Base-by-base conservation (phyloP, 2,113 vertebrate species). In the Tenebrosternarchus preto region DNA sequence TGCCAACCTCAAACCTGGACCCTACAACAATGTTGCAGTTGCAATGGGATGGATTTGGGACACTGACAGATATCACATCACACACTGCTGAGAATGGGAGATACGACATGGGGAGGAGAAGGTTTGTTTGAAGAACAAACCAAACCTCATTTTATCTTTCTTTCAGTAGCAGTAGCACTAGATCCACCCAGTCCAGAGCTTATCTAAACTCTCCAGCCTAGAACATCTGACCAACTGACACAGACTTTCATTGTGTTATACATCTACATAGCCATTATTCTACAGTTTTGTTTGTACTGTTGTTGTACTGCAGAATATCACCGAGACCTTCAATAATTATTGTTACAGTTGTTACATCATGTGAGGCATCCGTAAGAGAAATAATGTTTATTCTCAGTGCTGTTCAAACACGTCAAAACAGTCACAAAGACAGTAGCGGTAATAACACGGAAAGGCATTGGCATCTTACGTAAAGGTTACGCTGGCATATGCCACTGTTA, bases 131-230 rank as follows among this genome's bases (percentile, higher is more conserved):
- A 63, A 81, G 69, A 67, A 78, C 57, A 85, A 91, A 92, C 83
- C 78, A 80, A 89, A 67, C 59, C 61, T 80, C 82, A 56, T 83
- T 78, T 93, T 92, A 93, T 93, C 93, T 92, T 12, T 0, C 69
- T 74, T 31, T 71, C 19, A 70, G 22, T 83, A 84, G 56, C 63
- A 82, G 78, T 77, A 79, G 68, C 66, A 77, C 46, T 63, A 79
- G 85, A 22, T 86, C 84, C 91, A 67, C 91, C 92, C 92, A 86
- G 78, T 72, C 69, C 36, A 20, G 33, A 39, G 64, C 83, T 91
- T 91, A 93, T 92, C 91, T 81, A 27, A 31, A 24, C 29, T 25
- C 33, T 33, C 39, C 82, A 85, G 73, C 63, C 78, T 24, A n/a
- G 39, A 31, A 39, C 24, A 29, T 17, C 43, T 5, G 46, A 72